phyloP scores from a whole-genome alignment of 2,797 vertebrate genomes.

The Hozukius guyotensis region DNA sequence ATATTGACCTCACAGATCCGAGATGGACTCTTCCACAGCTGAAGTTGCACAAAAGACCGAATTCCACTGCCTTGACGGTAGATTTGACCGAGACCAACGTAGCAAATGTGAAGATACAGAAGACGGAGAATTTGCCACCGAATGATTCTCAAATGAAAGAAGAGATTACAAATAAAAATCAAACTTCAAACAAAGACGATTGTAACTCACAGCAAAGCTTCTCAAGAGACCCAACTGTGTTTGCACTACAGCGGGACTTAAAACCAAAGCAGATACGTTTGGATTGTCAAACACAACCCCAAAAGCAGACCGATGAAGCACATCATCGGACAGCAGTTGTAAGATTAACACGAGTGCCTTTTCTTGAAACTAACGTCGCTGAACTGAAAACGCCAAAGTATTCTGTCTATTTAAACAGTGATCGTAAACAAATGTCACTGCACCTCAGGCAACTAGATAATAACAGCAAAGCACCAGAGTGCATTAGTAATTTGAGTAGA shows the following conservation, averaged over 20 bases:
- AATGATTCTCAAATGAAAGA: background rate
- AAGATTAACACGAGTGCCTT: conserved; percentile 38
- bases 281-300: conserved; percentile 1
- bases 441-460: background rate
- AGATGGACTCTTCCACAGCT: conserved; percentile 43
- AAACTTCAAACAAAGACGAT: background rate
- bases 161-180: background rate
- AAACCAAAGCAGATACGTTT: conserved; percentile 7
- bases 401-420: conserved; percentile 12
- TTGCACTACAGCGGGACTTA: conserved; percentile 10
- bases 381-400: conserved; percentile 7
- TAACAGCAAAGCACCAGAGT: background rate
- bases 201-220: background rate
- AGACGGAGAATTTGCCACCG: conserved; percentile 2
- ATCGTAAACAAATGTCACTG: conserved; percentile 9
- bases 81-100: conserved; percentile 56
- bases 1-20: conserved; percentile 68
- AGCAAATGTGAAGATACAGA: background rate
- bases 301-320: background rate
- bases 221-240: background rate
- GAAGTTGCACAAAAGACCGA: conserved; percentile 27
- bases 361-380: conserved; percentile 25
- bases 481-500: background rate
- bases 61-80: conserved; percentile 5
- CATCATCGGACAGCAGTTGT: conserved; percentile 6